Evolutionary conservation across 2,113 vertebrate genomes (phyloP).

Genomic region (Osmerus eperlanus): DNA sequence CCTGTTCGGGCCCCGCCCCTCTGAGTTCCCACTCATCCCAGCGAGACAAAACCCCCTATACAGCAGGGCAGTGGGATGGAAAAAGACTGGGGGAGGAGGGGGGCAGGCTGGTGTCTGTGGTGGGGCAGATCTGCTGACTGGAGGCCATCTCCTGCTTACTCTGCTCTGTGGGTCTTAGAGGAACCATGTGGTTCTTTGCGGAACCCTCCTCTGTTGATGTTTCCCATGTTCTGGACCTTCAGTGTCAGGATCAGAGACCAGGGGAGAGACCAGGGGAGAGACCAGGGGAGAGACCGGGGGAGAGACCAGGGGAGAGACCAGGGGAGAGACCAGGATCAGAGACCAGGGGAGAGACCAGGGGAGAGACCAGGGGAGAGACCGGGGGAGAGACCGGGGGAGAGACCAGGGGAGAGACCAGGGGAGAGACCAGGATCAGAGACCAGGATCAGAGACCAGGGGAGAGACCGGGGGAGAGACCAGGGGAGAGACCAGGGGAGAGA

Average conservation of each 20-base stretch:
- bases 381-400: conserved; percentile 1
- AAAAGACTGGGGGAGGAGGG: conserved; percentile 48
- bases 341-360: conserved; percentile 27
- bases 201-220: conserved; percentile 63
- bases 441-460: background rate
- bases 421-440: conserved; percentile 35
- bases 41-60: conserved; percentile 39
- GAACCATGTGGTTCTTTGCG: conserved; percentile 60
- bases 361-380: too few relatives aligned
- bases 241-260: conserved; percentile 30
- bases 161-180: conserved; percentile 58
- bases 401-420: conserved; percentile 28
- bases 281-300: conserved; percentile 46
- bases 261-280: conserved; percentile 35
- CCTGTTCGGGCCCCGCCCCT: background rate
- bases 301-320: conserved; percentile 17
- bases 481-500: conserved; percentile 13
- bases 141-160: conserved; percentile 55
- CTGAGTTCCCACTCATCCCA: background rate
- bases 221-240: conserved; percentile 67
- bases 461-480: too few relatives aligned
- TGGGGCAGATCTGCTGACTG: conserved; percentile 54
- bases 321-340: conserved; percentile 8
- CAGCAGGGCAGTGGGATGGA: conserved; percentile 38
- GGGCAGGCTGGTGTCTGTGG: conserved; percentile 50